A percentile compares a stretch with the other conserved stretches of the same genome.
Conservation (phyloP, 2,113 vertebrate species). For the Hypomesus transpacificus region DNA sequence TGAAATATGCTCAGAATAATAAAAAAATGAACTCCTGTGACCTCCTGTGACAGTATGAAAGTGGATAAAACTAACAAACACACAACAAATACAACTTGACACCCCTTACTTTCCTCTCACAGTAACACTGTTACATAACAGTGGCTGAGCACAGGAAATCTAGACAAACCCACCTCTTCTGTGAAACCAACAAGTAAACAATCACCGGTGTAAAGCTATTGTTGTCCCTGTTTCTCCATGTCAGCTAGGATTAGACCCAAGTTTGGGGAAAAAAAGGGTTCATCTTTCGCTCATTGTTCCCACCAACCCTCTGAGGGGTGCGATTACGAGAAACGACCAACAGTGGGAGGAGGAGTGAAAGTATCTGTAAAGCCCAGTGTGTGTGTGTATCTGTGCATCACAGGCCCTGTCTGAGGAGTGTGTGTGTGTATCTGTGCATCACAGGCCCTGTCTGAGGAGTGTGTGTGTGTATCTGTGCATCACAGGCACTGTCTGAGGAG, state of each 20-base stretch:
- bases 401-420: too few relatives aligned
- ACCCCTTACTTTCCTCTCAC: not conserved
- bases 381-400: too few relatives aligned
- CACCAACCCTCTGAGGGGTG: not conserved
- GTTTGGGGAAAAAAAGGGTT: slow-evolving; percentile 1
- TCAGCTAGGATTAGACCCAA: not conserved
- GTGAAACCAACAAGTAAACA: not conserved
- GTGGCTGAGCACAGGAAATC: not conserved
- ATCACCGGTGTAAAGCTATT: slow-evolving; percentile 1
- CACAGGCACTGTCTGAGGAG: too few relatives aligned
- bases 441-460: too few relatives aligned
- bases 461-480: too few relatives aligned
- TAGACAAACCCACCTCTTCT: not conserved
- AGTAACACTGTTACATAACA: not conserved
- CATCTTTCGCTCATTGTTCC: slow-evolving; percentile 12
- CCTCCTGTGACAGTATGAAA: not conserved
- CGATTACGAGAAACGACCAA: not conserved
- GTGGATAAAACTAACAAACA: not conserved
- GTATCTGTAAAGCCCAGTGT: not conserved
- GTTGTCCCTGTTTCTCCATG: not conserved
- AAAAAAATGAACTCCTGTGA: too few relatives aligned
- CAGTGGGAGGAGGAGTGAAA: not conserved
- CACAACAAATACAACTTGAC: not conserved
- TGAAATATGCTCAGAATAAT: too few relatives aligned
- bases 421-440: too few relatives aligned